Base-by-base conservation (phyloP, 1,140 invertebrate genomes). In the Oedothorax gibbosus region DNA sequence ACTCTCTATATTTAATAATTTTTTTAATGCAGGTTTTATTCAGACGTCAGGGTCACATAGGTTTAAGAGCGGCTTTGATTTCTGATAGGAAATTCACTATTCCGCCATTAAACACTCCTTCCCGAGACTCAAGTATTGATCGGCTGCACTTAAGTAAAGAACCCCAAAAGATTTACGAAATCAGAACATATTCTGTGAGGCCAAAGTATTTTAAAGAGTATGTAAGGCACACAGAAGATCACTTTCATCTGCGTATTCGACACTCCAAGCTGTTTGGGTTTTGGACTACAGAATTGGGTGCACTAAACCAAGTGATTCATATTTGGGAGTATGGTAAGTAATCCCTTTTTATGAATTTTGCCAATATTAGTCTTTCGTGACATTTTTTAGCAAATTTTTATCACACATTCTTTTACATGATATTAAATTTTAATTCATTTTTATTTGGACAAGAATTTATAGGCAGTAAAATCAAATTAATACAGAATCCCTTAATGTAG, bases 301-400 rank as follows among this genome's bases (percentile, higher is more conserved):
- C 89, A 7, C 86, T 90, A 6, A 89, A 89, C 86, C 87, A 91
- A 87, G 87, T 90, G 14, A 88, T 91, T 15, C 90, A 91, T 77
- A 88, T 91, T 20, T 91, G 90, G 90, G 89, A 90, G 87, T 91
- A 91, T 86, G 90, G 90, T 91, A 88, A 80, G 87, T 71, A 50
- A 9, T 6, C 35, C 5, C 35, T 35, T 5, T 35, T 35, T 35
- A 35, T 35, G 35, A 35, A 35, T n/a, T n/a, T n/a, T n/a, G n/a
- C n/a, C n/a, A n/a, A n/a, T 35, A 35, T 35, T 35, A 5, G 35
- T 35, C 35, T 5, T 35, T 2, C 1, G 1, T 35, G 35, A 35
- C 1, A 35, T 2, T 2, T 35, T 35, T 35, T 35, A 35, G 1
- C 35, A 35, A 35, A 35, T 35, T 35, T 35, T 35, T 35, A 35